These are phyloP conservation scores for Brachyalestes nurse DNA, from an alignment of 2,797 vertebrate species.

Conservation along the genomic window DNA sequence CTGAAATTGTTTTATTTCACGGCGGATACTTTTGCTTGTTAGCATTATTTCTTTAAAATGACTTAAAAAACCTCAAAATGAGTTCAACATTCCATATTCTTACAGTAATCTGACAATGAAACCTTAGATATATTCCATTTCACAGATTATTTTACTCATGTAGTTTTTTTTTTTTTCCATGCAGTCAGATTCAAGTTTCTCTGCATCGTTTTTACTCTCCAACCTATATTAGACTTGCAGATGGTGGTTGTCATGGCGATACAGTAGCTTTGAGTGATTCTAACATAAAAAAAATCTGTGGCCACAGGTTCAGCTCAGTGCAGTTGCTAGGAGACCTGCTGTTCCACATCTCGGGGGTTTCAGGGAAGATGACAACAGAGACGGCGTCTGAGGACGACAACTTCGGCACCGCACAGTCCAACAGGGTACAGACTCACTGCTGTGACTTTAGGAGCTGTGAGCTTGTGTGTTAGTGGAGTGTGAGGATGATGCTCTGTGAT, in stretches of 20 bases:
- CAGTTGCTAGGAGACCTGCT: constrained; percentile 97
- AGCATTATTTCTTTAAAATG: too few species aligned
- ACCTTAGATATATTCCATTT: too few species aligned
- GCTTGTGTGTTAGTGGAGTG: not conserved
- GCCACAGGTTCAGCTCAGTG: constrained; percentile 93
- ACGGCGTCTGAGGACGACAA: constrained; percentile 98
- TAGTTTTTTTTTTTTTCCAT: too few species aligned
- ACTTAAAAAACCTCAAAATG: too few species aligned
- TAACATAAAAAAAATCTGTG: not conserved
- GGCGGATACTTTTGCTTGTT: too few species aligned
- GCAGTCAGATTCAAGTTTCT: too few species aligned
- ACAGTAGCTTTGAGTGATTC: not conserved
- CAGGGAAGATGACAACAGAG: constrained; percentile 99
- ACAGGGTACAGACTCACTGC: constrained; percentile 79
- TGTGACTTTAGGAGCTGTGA: not conserved
- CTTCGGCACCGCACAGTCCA: constrained; percentile 96
- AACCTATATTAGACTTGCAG: not conserved
- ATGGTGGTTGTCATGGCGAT: constrained; percentile 22
- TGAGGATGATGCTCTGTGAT: not conserved
- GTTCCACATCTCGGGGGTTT: constrained; percentile 98
- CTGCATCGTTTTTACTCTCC: not conserved
- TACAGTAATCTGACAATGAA: too few species aligned
- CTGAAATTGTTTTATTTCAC: too few species aligned
- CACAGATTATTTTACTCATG: too few species aligned
- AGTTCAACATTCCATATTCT: too few species aligned